Conservation (phyloP, 2,888 invertebrate genomes). For the Drosophila lutescens region DNA sequence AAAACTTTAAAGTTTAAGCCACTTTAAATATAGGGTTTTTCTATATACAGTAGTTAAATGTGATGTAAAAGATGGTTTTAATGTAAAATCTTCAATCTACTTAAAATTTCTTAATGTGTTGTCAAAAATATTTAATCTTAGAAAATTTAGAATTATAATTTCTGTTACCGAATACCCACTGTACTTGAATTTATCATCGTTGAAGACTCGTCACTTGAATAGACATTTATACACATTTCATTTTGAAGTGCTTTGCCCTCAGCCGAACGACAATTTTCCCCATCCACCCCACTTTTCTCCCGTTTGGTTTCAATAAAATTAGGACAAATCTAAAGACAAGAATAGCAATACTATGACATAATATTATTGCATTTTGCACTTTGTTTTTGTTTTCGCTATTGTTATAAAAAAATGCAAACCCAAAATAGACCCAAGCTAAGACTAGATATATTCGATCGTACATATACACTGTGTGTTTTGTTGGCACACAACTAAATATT, state of each 20-base stretch:
- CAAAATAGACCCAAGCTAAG: conserved; percentile 32
- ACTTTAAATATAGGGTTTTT: too few relatives aligned
- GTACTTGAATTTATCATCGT: conserved; percentile 10
- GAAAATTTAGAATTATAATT: too few relatives aligned
- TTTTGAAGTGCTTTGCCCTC: conserved; percentile 13
- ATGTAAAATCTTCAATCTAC: too few relatives aligned
- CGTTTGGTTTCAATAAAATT: conserved; percentile 14
- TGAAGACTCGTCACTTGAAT: conserved; percentile 7
- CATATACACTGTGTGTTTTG: conserved; percentile 3
- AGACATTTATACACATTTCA: conserved; percentile 14
- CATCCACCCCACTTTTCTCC: neutral
- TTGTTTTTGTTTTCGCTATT: conserved; percentile 8
- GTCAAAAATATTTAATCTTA: neutral
- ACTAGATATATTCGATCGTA: conserved; percentile 13
- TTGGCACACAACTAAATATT: conserved; percentile 63
- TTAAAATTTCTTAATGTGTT: neutral
- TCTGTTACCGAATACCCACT: neutral
- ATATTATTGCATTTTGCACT: conserved; percentile 40
- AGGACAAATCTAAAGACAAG: conserved; percentile 12
- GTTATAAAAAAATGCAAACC: conserved; percentile 25
- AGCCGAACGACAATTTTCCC: conserved; percentile 12
- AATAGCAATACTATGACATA: conserved; percentile 26
- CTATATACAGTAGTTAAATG: too few relatives aligned
- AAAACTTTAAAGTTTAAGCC: too few relatives aligned
- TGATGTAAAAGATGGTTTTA: too few relatives aligned